phyloP scores from a whole-genome alignment of 2,797 vertebrate genomes.

The Gambusia yucatana region DNA sequence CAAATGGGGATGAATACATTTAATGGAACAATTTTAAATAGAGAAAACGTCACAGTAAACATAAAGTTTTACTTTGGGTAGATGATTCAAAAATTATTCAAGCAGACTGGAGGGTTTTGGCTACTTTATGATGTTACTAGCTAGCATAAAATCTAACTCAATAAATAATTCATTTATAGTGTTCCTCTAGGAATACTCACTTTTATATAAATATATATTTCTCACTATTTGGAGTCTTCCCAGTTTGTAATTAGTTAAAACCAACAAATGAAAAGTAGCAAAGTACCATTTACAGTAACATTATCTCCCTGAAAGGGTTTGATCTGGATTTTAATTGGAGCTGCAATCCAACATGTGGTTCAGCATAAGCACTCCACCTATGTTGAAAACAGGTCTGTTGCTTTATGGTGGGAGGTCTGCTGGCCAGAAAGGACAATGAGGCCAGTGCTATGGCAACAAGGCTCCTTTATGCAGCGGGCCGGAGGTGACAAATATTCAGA shows the following conservation, averaged over 20 bases:
- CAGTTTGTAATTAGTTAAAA: slow-evolving; percentile 51
- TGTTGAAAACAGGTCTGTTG: slow-evolving; percentile 17
- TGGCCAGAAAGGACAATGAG: slow-evolving; percentile 72
- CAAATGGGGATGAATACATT: background rate
- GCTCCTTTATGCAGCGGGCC: slow-evolving; percentile 62
- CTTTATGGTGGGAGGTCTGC: slow-evolving; percentile 41
- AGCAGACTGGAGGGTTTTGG: slow-evolving; percentile 54
- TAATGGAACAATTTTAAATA: slow-evolving; percentile 5
- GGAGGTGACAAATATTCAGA: slow-evolving; percentile 77
- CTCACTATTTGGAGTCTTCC: slow-evolving; percentile 35
- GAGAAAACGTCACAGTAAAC: background rate
- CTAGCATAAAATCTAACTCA: slow-evolving; percentile 57
- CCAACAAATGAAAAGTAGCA: slow-evolving; percentile 16
- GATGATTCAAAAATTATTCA: slow-evolving; percentile 54
- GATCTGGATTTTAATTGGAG: slow-evolving; percentile 20
- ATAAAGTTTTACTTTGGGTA: slow-evolving; percentile 43
- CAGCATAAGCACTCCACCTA: slow-evolving; percentile 1
- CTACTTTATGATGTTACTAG: slow-evolving; percentile 58
- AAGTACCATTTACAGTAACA: slow-evolving; percentile 24
- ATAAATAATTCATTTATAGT: slow-evolving; percentile 61
- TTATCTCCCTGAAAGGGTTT: slow-evolving; percentile 28
- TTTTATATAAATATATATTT: slow-evolving; percentile 3
- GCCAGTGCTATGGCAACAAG: slow-evolving; percentile 73
- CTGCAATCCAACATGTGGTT: slow-evolving; percentile 27
- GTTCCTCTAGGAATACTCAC: slow-evolving; percentile 28